Conservation (phyloP, 2,888 invertebrate species). For the Agrochola lota region DNA sequence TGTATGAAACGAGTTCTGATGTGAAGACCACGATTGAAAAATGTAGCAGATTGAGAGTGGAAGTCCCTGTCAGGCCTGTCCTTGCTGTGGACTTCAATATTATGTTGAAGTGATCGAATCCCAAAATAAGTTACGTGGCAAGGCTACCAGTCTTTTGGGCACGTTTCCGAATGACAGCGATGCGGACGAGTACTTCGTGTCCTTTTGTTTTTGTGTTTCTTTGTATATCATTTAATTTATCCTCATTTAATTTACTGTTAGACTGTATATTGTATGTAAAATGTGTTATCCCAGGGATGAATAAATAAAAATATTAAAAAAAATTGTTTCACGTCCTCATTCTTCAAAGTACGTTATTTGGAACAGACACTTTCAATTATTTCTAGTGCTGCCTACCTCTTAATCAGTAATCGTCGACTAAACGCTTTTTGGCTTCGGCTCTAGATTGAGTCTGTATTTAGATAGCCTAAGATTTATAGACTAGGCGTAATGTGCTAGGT, state of each 20-base stretch:
- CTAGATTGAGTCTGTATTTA: conserved; percentile 17
- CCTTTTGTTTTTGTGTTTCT: too few species aligned
- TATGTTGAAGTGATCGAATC: not conserved
- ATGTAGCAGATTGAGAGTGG: not conserved
- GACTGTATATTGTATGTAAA: too few species aligned
- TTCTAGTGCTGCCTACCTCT: not conserved
- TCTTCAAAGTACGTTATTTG: not conserved
- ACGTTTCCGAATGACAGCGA: too few species aligned
- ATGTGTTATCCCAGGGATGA: too few species aligned
- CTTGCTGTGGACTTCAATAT: not conserved
- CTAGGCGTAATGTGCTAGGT: conserved; percentile 21
- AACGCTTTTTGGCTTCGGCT: conserved; percentile 45
- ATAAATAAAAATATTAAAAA: too few species aligned
- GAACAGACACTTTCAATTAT: not conserved
- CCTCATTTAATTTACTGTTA: too few species aligned
- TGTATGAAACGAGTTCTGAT: not conserved
- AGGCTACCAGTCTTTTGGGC: too few species aligned
- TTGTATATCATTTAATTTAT: too few species aligned
- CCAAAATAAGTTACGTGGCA: not conserved
- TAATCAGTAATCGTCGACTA: conserved; percentile 11
- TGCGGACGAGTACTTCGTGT: too few species aligned
- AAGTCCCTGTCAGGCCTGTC: not conserved
- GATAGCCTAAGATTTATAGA: conserved; percentile 38
- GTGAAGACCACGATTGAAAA: not conserved
- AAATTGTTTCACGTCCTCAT: not conserved